Conservation (phyloP, 1,140 invertebrate species). For the Lamellibrachia luymesi region DNA sequence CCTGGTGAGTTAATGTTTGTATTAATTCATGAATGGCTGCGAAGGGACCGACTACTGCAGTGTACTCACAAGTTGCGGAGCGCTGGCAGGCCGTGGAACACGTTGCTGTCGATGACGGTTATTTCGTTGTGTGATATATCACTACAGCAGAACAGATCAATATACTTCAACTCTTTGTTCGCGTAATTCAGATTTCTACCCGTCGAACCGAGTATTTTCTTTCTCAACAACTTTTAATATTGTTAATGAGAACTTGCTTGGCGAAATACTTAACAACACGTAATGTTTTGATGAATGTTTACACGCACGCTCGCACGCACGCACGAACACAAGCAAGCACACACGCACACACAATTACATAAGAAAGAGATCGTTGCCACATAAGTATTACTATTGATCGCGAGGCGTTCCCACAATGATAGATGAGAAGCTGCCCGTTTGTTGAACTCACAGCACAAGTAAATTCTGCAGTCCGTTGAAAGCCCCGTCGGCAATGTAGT, state of each 20-base stretch:
- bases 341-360: not conserved
- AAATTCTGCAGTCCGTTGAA: constrained; percentile 52
- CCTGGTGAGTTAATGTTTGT: no score
- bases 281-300: constrained; percentile 10
- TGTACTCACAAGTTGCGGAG: constrained; percentile 55
- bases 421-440: not conserved
- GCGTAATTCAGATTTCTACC: no score
- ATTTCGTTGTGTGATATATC: constrained; percentile 54
- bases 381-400: not conserved
- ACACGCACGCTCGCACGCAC: not conserved
- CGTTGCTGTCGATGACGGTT: constrained; percentile 43
- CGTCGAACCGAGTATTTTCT: no score
- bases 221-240: no score
- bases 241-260: no score
- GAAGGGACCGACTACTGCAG: not conserved
- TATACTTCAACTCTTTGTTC: not conserved
- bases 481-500: constrained; percentile 47
- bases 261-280: no score
- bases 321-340: no score
- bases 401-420: not conserved
- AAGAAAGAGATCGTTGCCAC: not conserved
- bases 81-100: constrained; percentile 47
- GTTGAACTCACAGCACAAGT: constrained; percentile 39
- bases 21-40: not conserved
- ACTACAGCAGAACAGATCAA: constrained; percentile 34